Base-by-base conservation (phyloP, 2,113 vertebrate genomes). In the Thamnophis sirtalis region DNA sequence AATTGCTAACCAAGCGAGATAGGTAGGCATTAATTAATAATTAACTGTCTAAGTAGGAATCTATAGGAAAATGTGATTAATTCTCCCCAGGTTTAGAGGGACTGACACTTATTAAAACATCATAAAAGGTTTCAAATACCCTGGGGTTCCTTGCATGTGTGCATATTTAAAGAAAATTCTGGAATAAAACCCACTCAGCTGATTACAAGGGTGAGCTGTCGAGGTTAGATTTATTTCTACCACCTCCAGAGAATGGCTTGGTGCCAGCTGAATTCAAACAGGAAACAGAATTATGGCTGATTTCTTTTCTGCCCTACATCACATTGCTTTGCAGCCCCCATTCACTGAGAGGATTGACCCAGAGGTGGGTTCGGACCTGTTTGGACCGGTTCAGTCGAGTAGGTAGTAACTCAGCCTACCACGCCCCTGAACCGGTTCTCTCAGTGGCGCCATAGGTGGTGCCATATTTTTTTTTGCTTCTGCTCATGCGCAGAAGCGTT, bases 21-120 rank as follows among this genome's bases (percentile, higher is more conserved):
- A 87, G 93, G 93, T 93, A 0, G 88, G 95, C 93, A 95, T 94
- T 93, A 96, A 96, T 96, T 96, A 96, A 96, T 96, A 96, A 95
- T 96, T 96, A 95, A 97, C 95, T 63, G 92, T 91, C 95, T 95
- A 96, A 97, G 93, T 94, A 68, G 95, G 95, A 94, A 85, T 48
- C 94, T 50, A 93, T 92, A 94, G 93, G 53, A 92, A 95, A 94
- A 94, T 60, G 95, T 92, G 95, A 93, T 94, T 95, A 92, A 90
- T 93, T 90, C 95, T 93, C 95, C 90, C 38, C 68, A 94, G 96
- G 93, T 92, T 93, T 94, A 9, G 91, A 38, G 60, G 91, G 94
- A 94, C 92, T 94, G 86, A 94, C 86, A 48, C 96, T 95, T 84
- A 63, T 96, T 89, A 89, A 94, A 95, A 95, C 85, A 93, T 93